Percentiles rank a stretch among this genome's conserved stretches.
Evolutionary conservation across 2,113 vertebrate species (phyloP).

Genomic region (Carlito syrichta): DNA sequence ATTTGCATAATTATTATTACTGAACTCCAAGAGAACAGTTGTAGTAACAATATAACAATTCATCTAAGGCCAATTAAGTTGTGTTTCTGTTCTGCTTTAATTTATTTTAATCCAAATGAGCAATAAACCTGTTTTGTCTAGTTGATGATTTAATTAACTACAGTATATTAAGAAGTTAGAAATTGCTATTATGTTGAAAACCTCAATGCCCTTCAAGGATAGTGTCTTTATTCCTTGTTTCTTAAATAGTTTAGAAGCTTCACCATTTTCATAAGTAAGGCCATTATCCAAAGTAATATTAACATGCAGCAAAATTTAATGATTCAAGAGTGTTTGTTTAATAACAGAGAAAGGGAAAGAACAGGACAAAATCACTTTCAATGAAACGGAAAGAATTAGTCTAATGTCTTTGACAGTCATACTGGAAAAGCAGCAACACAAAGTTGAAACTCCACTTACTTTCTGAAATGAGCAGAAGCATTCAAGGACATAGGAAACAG

Average conservation of each 20-base stretch:
- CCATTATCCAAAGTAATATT: not conserved
- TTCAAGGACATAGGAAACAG: not conserved
- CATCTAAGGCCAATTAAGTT: constrained; percentile 79
- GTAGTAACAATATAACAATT: constrained; percentile 73
- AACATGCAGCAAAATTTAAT: not conserved
- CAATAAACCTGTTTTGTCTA: constrained; percentile 75
- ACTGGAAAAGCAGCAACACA: not conserved
- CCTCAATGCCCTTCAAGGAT: constrained; percentile 48
- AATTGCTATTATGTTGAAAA: constrained; percentile 72
- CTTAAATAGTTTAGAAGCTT: not conserved
- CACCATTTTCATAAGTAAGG: not conserved
- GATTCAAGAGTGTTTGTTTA: not conserved
- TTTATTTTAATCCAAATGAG: constrained; percentile 77
- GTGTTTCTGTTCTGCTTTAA: constrained; percentile 70
- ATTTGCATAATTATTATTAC: constrained; percentile 83
- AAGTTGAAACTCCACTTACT: not conserved
- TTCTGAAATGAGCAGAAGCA: not conserved
- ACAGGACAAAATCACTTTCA: not conserved
- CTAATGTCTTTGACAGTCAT: not conserved
- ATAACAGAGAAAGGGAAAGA: not conserved
- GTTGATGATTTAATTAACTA: constrained; percentile 79
- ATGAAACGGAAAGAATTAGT: not conserved
- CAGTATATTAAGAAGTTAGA: constrained; percentile 65
- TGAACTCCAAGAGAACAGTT: constrained; percentile 79
- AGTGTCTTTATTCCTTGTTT: not conserved